Percentiles rank a stretch among this genome's conserved stretches.
Conservation (phyloP, 2,797 vertebrate species). For the Loriculus beryllinus region DNA sequence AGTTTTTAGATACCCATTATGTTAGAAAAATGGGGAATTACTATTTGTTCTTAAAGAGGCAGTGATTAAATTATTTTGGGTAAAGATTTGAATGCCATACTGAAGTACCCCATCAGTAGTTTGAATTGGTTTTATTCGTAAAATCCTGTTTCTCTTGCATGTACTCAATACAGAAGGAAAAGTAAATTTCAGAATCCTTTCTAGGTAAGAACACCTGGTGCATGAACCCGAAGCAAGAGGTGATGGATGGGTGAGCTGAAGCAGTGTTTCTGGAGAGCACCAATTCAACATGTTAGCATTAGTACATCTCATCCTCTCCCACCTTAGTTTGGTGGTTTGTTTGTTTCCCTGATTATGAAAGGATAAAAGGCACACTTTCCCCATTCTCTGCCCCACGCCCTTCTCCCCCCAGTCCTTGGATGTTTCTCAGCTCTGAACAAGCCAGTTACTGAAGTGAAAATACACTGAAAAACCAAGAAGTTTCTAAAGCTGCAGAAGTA, state of each 20-base stretch:
- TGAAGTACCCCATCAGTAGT: neutral
- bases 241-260: neutral
- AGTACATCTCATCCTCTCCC: neutral
- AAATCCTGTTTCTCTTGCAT: neutral
- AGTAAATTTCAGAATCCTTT: neutral
- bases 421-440: neutral
- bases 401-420: neutral
- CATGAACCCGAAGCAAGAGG: neutral
- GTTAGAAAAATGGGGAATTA: neutral
- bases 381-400: no score
- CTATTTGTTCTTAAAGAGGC: constrained; percentile 1
- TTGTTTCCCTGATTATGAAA: neutral
- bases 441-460: neutral
- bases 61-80: neutral
- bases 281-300: neutral
- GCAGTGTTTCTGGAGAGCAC: neutral
- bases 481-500: neutral
- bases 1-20: neutral
- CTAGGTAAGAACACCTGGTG: neutral
- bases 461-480: neutral
- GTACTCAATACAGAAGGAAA: neutral
- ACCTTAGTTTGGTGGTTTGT: neutral
- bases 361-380: neutral
- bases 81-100: neutral
- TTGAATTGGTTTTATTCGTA: neutral